phyloP scores from a whole-genome alignment of 2,113 vertebrate species.

The Hepsetus odoe region DNA sequence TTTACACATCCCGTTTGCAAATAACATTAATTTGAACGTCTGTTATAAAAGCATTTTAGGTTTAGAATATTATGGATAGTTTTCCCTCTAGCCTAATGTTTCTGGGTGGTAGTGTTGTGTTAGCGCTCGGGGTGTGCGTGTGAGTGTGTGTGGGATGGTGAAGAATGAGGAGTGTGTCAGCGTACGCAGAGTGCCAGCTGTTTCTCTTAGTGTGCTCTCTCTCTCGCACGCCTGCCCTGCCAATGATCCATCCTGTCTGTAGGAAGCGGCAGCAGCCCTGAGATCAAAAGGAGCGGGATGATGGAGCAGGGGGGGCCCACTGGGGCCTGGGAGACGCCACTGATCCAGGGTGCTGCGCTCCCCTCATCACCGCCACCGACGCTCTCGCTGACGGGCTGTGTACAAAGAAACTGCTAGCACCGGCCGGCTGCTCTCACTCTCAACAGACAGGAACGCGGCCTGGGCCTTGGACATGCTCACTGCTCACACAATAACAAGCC shows the following conservation, averaged over 20 bases:
- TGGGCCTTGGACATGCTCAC: conserved; percentile 78
- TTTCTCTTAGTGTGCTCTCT: conserved; percentile 69
- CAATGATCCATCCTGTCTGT: conserved; percentile 84
- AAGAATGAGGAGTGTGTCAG: conserved; percentile 70
- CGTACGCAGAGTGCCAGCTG: conserved; percentile 70
- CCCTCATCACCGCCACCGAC: conserved; percentile 88
- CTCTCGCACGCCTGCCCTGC: conserved; percentile 65
- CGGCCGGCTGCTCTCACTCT: conserved; percentile 89
- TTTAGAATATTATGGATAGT: not conserved
- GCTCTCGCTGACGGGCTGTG: conserved; percentile 87
- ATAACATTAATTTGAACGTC: not conserved
- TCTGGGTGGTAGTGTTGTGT: conserved; percentile 18
- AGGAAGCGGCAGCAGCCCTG: conserved; percentile 81
- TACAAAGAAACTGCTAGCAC: conserved; percentile 70
- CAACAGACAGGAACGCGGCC: conserved; percentile 81
- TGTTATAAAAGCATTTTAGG: conserved; percentile 7
- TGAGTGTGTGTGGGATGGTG: conserved; percentile 60
- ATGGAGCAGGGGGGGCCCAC: conserved; percentile 65
- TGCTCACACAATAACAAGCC: conserved; percentile 87
- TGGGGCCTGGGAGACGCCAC: conserved; percentile 59
- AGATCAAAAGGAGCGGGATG: conserved; percentile 88
- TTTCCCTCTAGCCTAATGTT: conserved; percentile 11
- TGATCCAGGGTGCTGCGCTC: conserved; percentile 77
- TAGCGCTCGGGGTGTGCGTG: conserved; percentile 43
- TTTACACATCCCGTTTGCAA: conserved; percentile 19